A percentile compares a stretch with the other conserved stretches of the same genome.
Conservation (phyloP, 2,113 vertebrate species). For the Proterorhinus semilunaris region DNA sequence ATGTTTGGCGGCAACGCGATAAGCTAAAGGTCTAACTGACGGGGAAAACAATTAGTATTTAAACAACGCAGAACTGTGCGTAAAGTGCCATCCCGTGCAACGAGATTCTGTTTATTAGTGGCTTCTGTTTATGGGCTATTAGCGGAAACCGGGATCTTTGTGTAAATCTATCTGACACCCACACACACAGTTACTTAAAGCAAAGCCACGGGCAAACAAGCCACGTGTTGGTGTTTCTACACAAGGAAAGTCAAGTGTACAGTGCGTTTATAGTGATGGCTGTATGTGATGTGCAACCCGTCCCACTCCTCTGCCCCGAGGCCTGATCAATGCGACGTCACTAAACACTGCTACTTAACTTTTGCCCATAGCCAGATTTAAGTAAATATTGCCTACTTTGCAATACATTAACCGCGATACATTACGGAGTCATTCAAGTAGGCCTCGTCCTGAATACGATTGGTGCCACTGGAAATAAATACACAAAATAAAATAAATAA, state of each 20-base stretch:
- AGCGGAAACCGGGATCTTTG: constrained; percentile 8
- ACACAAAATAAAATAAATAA: background rate
- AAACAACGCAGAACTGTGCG: background rate
- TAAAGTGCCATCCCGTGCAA: background rate
- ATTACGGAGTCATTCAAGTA: constrained; percentile 74
- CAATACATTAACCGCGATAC: constrained; percentile 76
- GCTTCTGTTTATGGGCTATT: constrained; percentile 3
- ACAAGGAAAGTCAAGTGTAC: constrained; percentile 30
- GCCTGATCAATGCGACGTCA: constrained; percentile 78
- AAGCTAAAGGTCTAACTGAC: constrained; percentile 26
- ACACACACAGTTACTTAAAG: constrained; percentile 44
- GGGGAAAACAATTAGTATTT: constrained; percentile 1
- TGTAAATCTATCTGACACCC: constrained; percentile 10
- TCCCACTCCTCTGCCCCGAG: constrained; percentile 64
- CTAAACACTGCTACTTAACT: constrained; percentile 79
- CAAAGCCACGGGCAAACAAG: constrained; percentile 63
- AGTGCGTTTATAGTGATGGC: background rate
- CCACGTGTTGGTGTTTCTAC: constrained; percentile 30
- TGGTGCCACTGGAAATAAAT: constrained; percentile 52
- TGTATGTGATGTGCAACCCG: constrained; percentile 31
- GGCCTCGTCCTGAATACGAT: constrained; percentile 65
- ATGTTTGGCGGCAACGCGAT: constrained; percentile 22
- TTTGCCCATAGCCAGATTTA: constrained; percentile 79
- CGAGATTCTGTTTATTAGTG: constrained; percentile 5
- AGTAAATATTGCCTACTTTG: constrained; percentile 78